These are phyloP conservation scores for Chrysochloris asiatica DNA, from an alignment of 2,113 vertebrate genomes.

Conservation along the genomic window DNA sequence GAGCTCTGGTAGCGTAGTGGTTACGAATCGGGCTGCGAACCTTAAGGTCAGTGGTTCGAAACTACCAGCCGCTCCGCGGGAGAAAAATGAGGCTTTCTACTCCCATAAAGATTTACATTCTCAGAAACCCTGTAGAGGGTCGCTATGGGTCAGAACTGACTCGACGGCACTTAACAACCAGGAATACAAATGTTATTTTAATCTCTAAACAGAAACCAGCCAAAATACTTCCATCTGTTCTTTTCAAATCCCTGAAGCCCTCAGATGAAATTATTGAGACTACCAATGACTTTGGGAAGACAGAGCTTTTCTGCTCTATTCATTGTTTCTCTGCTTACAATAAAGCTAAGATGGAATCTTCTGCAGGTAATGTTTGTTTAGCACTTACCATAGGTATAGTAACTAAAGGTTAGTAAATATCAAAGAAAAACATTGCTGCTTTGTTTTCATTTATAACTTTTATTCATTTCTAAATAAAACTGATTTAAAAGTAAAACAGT, in stretches of 20 bases:
- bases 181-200: constrained; percentile 52
- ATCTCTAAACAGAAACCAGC: constrained; percentile 89
- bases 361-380: constrained; percentile 87
- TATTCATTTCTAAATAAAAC: constrained; percentile 40
- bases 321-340: constrained; percentile 93
- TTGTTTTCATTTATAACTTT: constrained; percentile 48
- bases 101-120: too few species aligned
- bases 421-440: not conserved
- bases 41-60: too few species aligned
- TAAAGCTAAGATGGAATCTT: constrained; percentile 90
- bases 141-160: too few species aligned
- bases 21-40: too few species aligned
- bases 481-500: constrained; percentile 46
- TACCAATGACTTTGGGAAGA: constrained; percentile 87
- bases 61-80: too few species aligned
- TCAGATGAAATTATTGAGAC: constrained; percentile 91
- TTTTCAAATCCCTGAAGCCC: constrained; percentile 87
- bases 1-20: too few species aligned
- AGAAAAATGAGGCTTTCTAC: too few species aligned
- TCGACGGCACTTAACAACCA: too few species aligned
- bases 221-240: constrained; percentile 87
- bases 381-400: constrained; percentile 15
- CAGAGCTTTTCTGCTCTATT: constrained; percentile 92
- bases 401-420: not conserved
- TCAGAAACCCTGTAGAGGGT: too few species aligned